Evolutionary conservation across 2,888 invertebrate species (phyloP), one percentile per base, ranked within the genome.

Genomic region (Eubasilissa splendida): DNA sequence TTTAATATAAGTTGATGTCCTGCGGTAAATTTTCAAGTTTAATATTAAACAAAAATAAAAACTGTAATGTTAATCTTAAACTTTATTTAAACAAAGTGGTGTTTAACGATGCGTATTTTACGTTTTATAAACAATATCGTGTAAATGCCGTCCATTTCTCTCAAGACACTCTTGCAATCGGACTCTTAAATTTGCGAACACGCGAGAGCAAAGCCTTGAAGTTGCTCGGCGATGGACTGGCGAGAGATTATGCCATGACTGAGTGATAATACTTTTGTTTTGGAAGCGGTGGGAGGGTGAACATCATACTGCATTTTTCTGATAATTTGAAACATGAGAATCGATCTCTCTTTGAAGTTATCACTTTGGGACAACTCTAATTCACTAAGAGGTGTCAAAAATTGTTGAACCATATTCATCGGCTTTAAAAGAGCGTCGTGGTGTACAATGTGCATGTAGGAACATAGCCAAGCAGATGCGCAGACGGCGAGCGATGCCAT

Each of bases 371-470:
- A 87, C 86, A 93, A 88, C 85, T 95, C 95, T 53, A 92, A 92
- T 80, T 92, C 92, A 80, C 91, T 91, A 1, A 92, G 88, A 59
- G 94, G 91, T 77, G 93, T 92, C 76, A 94, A 88, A 85, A 98
- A 94, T 86, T 96, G 96, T 85, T 97, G 96, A n/a, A 98, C 93
- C 96, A 98, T 97, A 86, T 96, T 96, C 84, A 96, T 92, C 0
- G 98, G 97, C 87, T 97, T 97, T 2, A 96, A 87, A 71, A 95
- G 89, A 82, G 95, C 95, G 86, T 96, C 95, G 87, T 96, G 95
- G 84, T 95, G 94, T 0, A 95, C 94, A 14, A 96, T 94, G 88
- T 95, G 96, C 91, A 98, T 96, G 86, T 97, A 96, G 53, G 97
- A 95, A 86, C 97, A 97, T 0, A 98, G 89, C 95, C 97, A 98